phyloP scores from a whole-genome alignment of 2,888 invertebrate species.

The Bugula neritina region DNA sequence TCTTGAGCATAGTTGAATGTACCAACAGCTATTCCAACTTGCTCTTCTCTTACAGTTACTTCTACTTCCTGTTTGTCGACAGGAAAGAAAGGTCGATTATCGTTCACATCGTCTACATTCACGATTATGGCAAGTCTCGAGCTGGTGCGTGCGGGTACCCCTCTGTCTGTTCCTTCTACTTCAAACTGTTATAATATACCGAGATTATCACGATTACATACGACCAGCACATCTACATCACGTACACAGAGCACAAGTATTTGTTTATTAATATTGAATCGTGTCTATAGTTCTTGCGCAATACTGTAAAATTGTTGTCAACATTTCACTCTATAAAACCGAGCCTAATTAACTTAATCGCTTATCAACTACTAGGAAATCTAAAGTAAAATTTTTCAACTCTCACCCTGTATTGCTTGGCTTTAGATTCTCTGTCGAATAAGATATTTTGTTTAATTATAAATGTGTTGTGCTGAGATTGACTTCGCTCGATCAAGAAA shows the following conservation, averaged over 20 bases:
- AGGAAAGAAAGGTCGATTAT: background rate
- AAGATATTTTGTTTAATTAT: background rate
- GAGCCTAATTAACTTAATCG: too few relatives aligned
- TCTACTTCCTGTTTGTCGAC: background rate
- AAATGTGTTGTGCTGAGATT: background rate
- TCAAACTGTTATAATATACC: background rate
- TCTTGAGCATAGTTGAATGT: background rate
- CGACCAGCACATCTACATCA: too few relatives aligned
- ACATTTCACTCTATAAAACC: too few relatives aligned
- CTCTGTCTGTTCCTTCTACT: background rate
- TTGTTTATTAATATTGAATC: too few relatives aligned
- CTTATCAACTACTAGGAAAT: too few relatives aligned
- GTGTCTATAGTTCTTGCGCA: too few relatives aligned
- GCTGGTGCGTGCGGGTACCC: background rate
- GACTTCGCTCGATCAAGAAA: background rate
- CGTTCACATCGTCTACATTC: background rate
- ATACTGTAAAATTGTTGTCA: too few relatives aligned
- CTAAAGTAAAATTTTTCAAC: background rate
- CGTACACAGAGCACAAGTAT: too few relatives aligned
- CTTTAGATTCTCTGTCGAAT: constrained; percentile 2
- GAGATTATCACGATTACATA: too few relatives aligned
- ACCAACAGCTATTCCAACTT: background rate
- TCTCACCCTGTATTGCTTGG: constrained; percentile 17
- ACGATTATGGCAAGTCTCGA: background rate
- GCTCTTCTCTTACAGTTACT: background rate